Evolutionary conservation across 37 sponge, comb jelly and placozoan species (phyloP).

Genomic region (Ephydatia muelleri): DNA sequence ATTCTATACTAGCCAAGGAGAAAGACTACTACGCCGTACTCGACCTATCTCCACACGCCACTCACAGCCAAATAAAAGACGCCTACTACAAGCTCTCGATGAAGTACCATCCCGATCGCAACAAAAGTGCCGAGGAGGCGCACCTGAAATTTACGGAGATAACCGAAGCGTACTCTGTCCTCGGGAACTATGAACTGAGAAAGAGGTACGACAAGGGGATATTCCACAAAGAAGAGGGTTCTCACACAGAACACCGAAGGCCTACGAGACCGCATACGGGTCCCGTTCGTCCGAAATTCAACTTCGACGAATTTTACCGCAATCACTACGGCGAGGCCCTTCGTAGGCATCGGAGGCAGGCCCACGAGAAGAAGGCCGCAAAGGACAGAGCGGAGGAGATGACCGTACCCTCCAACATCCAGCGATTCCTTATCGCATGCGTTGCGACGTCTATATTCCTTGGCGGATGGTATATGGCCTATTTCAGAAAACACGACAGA

Average conservation of each 20-base stretch:
- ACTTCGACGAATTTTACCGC: conserved; percentile 83
- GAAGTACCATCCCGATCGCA: conserved; percentile 82
- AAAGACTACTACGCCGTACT: conserved; percentile 71
- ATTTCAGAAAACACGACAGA: neutral
- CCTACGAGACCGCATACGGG: neutral
- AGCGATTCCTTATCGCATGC: conserved; percentile 17
- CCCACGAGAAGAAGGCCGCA: conserved; percentile 5
- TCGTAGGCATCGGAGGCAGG: conserved; percentile 8
- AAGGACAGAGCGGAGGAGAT: conserved; percentile 3
- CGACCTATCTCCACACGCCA: conserved; percentile 64
- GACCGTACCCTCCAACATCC: conserved; percentile 13
- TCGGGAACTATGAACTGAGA: conserved; percentile 62
- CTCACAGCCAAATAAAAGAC: conserved; percentile 78
- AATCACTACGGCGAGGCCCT: conserved; percentile 79
- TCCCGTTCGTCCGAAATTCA: conserved; percentile 22
- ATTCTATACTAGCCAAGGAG: neutral
- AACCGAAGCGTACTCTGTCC: conserved; percentile 78
- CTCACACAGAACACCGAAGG: neutral
- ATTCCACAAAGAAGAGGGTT: neutral
- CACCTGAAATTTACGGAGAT: conserved; percentile 68
- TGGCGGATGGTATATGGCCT: conserved; percentile 8
- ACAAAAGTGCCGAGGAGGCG: conserved; percentile 66
- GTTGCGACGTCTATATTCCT: conserved; percentile 11
- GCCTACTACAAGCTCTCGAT: conserved; percentile 77
- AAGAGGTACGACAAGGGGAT: conserved; percentile 79